These are phyloP conservation scores for Carduelis carduelis DNA, from an alignment of 2,797 vertebrate species.

Conservation along the genomic window DNA sequence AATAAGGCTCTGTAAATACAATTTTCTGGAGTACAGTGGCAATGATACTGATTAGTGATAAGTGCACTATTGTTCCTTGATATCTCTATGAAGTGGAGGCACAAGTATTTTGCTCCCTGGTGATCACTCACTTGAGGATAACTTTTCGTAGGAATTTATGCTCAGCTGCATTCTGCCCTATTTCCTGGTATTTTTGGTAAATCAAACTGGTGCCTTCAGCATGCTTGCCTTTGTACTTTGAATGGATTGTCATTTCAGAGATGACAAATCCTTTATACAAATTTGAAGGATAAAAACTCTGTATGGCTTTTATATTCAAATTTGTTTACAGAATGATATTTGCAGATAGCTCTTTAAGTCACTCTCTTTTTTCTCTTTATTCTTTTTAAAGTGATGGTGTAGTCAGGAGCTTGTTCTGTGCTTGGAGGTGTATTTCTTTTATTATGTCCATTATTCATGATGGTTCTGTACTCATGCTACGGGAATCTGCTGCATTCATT, in stretches of 20 bases:
- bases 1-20: neutral
- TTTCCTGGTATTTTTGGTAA: constrained; percentile 46
- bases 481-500: constrained; percentile 64
- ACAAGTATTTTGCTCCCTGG: constrained; percentile 41
- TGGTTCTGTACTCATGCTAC: constrained; percentile 29
- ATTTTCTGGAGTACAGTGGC: neutral
- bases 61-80: neutral
- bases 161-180: constrained; percentile 35
- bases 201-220: constrained; percentile 17
- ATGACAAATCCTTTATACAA: constrained; percentile 36
- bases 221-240: constrained; percentile 36
- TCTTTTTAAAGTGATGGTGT: neutral
- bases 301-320: constrained; percentile 67
- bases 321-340: constrained; percentile 66
- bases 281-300: constrained; percentile 43
- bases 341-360: constrained; percentile 44
- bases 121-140: constrained; percentile 41
- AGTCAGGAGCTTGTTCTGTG: constrained; percentile 27
- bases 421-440: constrained; percentile 59
- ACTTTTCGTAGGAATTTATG: constrained; percentile 19
- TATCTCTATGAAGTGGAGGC: neutral
- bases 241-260: constrained; percentile 40
- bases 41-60: neutral
- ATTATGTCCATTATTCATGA: constrained; percentile 33
- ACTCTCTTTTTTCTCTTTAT: neutral